Evolutionary conservation across 2,113 vertebrate species (phyloP), one percentile per base, ranked within the genome.

Genomic region (Monopterus albus): DNA sequence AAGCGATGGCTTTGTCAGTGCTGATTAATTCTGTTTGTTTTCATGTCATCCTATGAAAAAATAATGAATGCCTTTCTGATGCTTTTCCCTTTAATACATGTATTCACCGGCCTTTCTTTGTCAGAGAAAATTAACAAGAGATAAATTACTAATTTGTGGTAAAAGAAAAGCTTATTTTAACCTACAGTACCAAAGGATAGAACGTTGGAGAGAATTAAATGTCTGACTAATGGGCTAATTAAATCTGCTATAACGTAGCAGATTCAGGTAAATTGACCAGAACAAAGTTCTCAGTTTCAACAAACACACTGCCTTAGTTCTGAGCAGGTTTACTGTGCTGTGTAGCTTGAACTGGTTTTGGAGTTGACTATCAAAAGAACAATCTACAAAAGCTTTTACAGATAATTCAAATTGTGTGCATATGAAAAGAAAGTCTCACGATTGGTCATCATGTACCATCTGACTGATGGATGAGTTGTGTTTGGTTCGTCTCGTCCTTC

Each of bases 151-250:
- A 3, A 65, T 46, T 66, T 56, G 12, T 11, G 29, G 20, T 52
- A 17, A 40, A 20, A 33, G 18, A 58, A 59, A 70, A 58, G 13
- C n/a, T 58, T 2, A 1, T 42, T 70, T 62, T 33, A 76, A 70
- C 12, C 20, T 11, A 49, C n/a, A n/a, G n/a, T n/a, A n/a, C 23
- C 39, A 59, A 33, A 29, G 18, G 43, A 51, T 3, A 26, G 15
- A 45, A 25, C 43, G 43, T 33, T 18, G 46, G 21, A 17, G 43
- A 36, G 5, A 39, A 61, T 39, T 17, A 46, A 64, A 49, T 50
- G 52, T 78, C 74, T 74, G 40, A 66, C 35, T 28, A 52, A 75
- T 62, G 28, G 9, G 21, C 9, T 61, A 43, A 56, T 71, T 61
- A 39, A 50, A 36, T 60, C 18, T 43, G 15, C 39, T 53, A 18